Conservation (phyloP, 1,140 invertebrate species). For the Leptoteleia sp. region DNA sequence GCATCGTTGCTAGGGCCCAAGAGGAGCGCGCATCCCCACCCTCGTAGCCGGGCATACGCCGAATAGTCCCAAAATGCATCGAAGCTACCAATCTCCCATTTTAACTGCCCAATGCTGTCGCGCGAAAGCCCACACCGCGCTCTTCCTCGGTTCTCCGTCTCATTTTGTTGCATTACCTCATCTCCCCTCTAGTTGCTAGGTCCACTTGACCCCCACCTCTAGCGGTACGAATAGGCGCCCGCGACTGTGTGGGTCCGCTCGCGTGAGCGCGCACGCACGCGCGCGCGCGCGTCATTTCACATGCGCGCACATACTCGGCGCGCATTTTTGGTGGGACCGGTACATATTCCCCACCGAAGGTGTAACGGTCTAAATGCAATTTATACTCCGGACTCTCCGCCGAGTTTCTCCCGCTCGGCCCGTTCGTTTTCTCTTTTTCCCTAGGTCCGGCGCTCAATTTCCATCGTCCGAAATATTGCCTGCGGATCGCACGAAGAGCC, state of each 20-base stretch:
- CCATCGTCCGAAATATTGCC: conserved; percentile 60
- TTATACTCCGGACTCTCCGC: conserved; percentile 71
- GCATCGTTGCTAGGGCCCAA: conserved; percentile 79
- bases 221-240: conserved; percentile 61
- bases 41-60: conserved; percentile 1
- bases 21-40: conserved; percentile 7
- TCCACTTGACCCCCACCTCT: conserved; percentile 76
- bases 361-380: conserved; percentile 79
- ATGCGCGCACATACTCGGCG: conserved; percentile 25
- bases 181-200: conserved; percentile 77
- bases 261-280: no score
- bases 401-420: conserved; percentile 65
- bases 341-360: conserved; percentile 62
- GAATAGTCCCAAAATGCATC: conserved; percentile 79
- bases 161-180: conserved; percentile 58
- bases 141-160: conserved; percentile 30
- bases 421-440: conserved; percentile 66
- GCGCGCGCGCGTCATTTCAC: conserved; percentile 48
- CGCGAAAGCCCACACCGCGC: conserved; percentile 35
- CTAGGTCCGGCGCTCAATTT: conserved; percentile 56
- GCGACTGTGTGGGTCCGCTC: conserved; percentile 21
- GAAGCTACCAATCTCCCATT: conserved; percentile 66
- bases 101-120: conserved; percentile 69
- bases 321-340: conserved; percentile 53
- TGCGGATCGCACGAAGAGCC: conserved; percentile 60